Base-by-base conservation (phyloP, 1,140 invertebrate genomes). In the Dreissena rostriformis region DNA sequence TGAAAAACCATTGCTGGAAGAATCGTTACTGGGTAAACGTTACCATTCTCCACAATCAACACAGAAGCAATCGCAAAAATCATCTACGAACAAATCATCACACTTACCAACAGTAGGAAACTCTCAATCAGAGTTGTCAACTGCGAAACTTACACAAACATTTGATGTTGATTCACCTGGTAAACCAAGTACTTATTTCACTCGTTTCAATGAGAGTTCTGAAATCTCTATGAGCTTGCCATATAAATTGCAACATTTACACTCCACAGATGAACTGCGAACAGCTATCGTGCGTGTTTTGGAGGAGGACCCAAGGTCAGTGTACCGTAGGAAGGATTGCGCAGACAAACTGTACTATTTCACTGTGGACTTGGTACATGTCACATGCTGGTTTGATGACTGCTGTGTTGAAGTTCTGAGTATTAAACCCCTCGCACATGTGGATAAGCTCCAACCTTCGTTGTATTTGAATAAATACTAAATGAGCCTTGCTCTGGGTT, bases 301-400 rank as follows among this genome's bases (percentile, higher is more conserved):
- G 49, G 68, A 61, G 53, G 96, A 97, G 90, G 98, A 98, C 94
- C 97, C 97, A 0, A 94, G 98, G 76, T 98, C 97, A 0, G 95
- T 97, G 15, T 98, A 98, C 87, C 73, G 94, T 29, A 86, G 93
- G 26, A 85, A 90, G 39, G 88, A 92, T 53, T 94, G 94, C 86
- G 49, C 77, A 15, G 93, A 94, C 79, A 84, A 82, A 82, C 78
- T 94, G 74, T 94, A 94, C 88, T 94, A 90, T 79, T 94, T 94
- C 86, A 89, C 90, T 49, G 85, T 94, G n/a, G 93, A 94, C 86
- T 55, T 73, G 15, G 72, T 94, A 10, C 93, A 94, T 88, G 86
- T 94, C 0, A 94, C 94, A 10, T 92, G 91, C 74, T 94, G 94
- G 94, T 94, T 94, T 90, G 91, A 93, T 89, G 91, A 91, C 52